A percentile compares a stretch with the other conserved stretches of the same genome.
These are phyloP conservation scores for Benthosema pterotum DNA, from an alignment of 2,797 vertebrate genomes.

Conservation along the genomic window DNA sequence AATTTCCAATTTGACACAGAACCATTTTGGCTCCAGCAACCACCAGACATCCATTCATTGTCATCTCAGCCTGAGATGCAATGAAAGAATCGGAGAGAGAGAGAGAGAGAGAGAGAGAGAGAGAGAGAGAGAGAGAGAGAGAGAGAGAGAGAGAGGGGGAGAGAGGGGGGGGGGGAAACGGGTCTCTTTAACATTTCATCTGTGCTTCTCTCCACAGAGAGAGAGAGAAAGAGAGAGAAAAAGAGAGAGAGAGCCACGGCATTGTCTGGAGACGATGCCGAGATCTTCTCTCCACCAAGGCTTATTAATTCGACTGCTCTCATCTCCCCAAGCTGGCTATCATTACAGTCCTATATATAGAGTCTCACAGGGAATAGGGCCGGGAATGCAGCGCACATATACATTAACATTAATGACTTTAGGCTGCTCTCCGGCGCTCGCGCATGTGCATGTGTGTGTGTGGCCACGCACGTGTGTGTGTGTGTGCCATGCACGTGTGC, in stretches of 20 bases:
- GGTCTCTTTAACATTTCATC: conserved; percentile 67
- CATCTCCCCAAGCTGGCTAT: conserved; percentile 83
- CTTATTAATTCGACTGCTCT: conserved; percentile 82
- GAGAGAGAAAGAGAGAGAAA: no score
- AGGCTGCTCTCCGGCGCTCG: conserved; percentile 63
- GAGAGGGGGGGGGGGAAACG: background rate
- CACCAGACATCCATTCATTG: conserved; percentile 61
- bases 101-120: background rate
- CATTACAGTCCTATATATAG: conserved; percentile 86
- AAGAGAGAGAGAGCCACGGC: conserved; percentile 56
- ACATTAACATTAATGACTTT: conserved; percentile 84
- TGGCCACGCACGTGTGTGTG: background rate
- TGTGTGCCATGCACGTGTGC: conserved; percentile 13
- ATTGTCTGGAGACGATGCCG: conserved; percentile 73
- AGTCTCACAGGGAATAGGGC: conserved; percentile 74
- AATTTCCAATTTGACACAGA: conserved; percentile 51
- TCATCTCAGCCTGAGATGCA: conserved; percentile 39
- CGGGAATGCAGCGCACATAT: conserved; percentile 79
- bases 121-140: conserved; percentile 1
- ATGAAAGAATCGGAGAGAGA: conserved; percentile 43
- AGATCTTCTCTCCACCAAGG: conserved; percentile 77
- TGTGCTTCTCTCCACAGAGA: conserved; percentile 64
- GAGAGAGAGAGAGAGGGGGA: conserved; percentile 7
- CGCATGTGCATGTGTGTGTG: background rate
- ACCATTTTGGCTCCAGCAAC: conserved; percentile 36